Percentiles rank a stretch among this genome's conserved stretches.
These are phyloP conservation scores for Monochamus alternatus DNA, from an alignment of 2,888 invertebrate species.

Conservation along the genomic window DNA sequence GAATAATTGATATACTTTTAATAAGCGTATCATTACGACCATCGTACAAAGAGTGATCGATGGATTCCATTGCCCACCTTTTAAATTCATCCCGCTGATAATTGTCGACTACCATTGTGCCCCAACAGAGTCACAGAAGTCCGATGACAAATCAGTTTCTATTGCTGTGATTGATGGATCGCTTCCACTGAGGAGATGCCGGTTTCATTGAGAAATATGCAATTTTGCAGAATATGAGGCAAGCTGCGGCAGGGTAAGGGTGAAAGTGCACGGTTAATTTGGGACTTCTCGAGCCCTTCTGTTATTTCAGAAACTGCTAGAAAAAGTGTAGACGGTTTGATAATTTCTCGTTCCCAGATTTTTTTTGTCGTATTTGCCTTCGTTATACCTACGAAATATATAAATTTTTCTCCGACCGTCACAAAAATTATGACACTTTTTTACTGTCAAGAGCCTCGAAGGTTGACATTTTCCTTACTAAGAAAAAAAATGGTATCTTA, in stretches of 20 bases:
- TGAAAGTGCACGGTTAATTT: slow-evolving; percentile 3
- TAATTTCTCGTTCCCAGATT: too few species aligned
- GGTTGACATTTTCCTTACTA: too few species aligned
- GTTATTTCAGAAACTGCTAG: too few species aligned
- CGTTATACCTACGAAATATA: too few species aligned
- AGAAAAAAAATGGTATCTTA: too few species aligned
- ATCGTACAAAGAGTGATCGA: slow-evolving; percentile 60
- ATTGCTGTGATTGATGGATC: slow-evolving; percentile 62
- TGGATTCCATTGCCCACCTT: slow-evolving; percentile 51
- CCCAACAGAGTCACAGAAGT: slow-evolving; percentile 52
- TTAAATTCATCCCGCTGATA: slow-evolving; percentile 53
- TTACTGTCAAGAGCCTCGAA: too few species aligned
- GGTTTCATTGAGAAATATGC: slow-evolving; percentile 36
- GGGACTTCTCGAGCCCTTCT: background rate
- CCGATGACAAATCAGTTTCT: slow-evolving; percentile 65
- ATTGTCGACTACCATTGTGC: slow-evolving; percentile 57
- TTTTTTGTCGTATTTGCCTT: too few species aligned
- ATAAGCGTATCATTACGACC: slow-evolving; percentile 65
- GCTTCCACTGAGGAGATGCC: slow-evolving; percentile 19
- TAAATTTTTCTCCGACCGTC: too few species aligned
- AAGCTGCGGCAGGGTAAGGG: background rate
- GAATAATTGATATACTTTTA: slow-evolving; percentile 65
- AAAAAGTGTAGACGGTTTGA: too few species aligned
- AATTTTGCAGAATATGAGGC: slow-evolving; percentile 32
- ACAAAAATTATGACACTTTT: too few species aligned